phyloP scores from a whole-genome alignment of 2,113 vertebrate genomes.

The Paedocypris sp. region DNA sequence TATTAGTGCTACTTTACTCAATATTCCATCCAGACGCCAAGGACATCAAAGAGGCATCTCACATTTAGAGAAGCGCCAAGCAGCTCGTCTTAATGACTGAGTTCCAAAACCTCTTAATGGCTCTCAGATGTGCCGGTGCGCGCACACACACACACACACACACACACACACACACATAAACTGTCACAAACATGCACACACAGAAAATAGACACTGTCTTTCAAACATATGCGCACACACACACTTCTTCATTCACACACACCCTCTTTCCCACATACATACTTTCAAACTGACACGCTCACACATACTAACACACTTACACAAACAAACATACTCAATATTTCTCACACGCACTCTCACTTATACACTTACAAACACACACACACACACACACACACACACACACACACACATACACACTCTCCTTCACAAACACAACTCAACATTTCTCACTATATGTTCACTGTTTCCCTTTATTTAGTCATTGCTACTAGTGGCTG shows the following conservation, averaged over 20 bases:
- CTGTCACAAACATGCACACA: neutral
- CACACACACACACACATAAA: neutral
- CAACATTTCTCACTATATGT: too few species aligned
- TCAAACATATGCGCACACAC: neutral
- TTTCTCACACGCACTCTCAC: neutral
- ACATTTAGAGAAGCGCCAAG: neutral
- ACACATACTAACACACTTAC: neutral
- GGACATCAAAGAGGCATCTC: conserved; percentile 12
- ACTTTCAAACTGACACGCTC: neutral
- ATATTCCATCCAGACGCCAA: neutral
- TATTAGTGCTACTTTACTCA: conserved; percentile 9
- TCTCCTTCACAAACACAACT: too few species aligned
- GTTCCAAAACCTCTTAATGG: neutral
- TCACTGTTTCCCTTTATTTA: too few species aligned
- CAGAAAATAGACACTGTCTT: too few species aligned
- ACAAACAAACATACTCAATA: too few species aligned
- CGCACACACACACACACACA: neutral
- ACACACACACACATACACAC: neutral
- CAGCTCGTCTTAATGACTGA: conserved; percentile 1
- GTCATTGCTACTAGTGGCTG: too few species aligned
- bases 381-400: neutral
- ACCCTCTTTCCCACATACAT: too few species aligned
- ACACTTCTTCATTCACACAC: too few species aligned
- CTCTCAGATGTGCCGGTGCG: neutral
- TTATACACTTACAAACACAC: neutral